phyloP scores from a whole-genome alignment of 2,797 vertebrate genomes.

The Pseudopleuronectes americanus region DNA sequence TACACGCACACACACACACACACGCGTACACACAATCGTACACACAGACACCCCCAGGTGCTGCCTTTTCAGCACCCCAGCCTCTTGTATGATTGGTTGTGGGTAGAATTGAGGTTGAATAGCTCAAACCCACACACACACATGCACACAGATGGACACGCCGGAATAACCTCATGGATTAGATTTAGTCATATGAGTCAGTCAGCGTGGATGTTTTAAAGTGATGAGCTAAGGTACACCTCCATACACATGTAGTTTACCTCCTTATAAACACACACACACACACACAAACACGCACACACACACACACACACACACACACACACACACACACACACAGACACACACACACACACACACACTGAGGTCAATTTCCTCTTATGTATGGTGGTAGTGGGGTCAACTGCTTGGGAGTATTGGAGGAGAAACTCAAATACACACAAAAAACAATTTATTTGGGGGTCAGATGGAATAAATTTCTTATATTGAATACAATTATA shows the following conservation, averaged over 20 bases:
- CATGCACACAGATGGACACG: slow-evolving; percentile 6
- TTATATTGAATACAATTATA: slow-evolving; percentile 33
- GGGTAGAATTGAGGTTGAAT: slow-evolving; percentile 32
- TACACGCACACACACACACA: slow-evolving; percentile 1
- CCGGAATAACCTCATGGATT: slow-evolving; percentile 26
- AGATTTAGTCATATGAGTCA: slow-evolving; percentile 44
- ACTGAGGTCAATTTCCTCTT: not conserved
- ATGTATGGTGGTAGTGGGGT: too few relatives aligned
- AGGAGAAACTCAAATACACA: not conserved
- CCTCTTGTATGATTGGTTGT: slow-evolving; percentile 47
- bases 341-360: not conserved
- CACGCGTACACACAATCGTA: slow-evolving; percentile 8
- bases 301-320: too few relatives aligned
- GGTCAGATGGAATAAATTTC: slow-evolving; percentile 41
- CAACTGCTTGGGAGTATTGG: slow-evolving; percentile 16
- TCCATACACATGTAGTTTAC: not conserved
- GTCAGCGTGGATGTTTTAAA: slow-evolving; percentile 20
- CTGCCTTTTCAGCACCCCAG: slow-evolving; percentile 41
- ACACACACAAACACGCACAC: too few relatives aligned
- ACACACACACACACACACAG: too few relatives aligned
- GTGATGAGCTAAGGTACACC: slow-evolving; percentile 6
- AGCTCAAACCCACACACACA: not conserved
- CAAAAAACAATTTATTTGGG: slow-evolving; percentile 25
- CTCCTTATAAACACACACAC: too few relatives aligned
- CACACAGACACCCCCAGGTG: slow-evolving; percentile 55